Percentiles rank a stretch among this genome's conserved stretches.
Conservation (phyloP, 92 coral and sea anemone species). For the Umimayanthus kanabou region DNA sequence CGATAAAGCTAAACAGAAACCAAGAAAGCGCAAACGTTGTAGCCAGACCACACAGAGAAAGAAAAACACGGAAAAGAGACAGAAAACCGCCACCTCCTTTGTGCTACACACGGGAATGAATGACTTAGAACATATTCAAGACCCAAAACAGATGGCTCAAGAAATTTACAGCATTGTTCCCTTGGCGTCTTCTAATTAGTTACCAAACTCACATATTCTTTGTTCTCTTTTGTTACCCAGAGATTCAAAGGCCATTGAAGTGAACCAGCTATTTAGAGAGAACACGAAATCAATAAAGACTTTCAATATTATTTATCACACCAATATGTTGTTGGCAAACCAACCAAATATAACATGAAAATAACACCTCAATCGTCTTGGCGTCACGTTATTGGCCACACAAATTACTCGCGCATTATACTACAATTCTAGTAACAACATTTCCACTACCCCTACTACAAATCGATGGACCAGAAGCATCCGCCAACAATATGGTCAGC, state of each 20-base stretch:
- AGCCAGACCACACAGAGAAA: conserved; percentile 23
- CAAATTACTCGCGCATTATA: too few species aligned
- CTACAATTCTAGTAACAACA: too few species aligned
- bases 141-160: not conserved
- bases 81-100: not conserved
- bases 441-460: too few species aligned
- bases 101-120: not conserved
- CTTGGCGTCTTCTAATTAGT: not conserved
- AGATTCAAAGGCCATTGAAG: not conserved
- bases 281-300: not conserved
- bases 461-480: too few species aligned
- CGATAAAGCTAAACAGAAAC: not conserved
- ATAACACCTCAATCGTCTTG: not conserved
- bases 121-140: not conserved
- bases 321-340: not conserved
- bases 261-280: not conserved
- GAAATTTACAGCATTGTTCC: not conserved
- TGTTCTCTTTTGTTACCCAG: not conserved
- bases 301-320: not conserved
- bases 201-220: not conserved
- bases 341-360: not conserved
- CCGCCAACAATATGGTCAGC: too few species aligned
- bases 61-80: conserved; percentile 11
- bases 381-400: too few species aligned
- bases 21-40: not conserved